These are phyloP conservation scores for Napeogenes inachia DNA, from an alignment of 2,888 invertebrate species.

Conservation along the genomic window DNA sequence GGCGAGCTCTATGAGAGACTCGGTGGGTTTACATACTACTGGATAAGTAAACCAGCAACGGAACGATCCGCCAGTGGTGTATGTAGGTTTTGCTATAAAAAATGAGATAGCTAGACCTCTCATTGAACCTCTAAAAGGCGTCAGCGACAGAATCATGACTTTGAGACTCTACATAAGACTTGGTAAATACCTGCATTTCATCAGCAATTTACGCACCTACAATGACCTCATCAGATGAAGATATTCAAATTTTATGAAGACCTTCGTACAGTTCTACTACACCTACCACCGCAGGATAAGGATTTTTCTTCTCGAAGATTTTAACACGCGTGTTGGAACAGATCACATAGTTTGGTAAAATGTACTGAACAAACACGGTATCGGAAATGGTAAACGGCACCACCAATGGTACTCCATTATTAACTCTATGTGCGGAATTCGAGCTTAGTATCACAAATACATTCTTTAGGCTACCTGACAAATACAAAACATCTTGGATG, in stretches of 20 bases:
- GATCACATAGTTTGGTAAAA: slow-evolving; percentile 20
- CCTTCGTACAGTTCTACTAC: neutral
- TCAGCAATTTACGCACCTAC: slow-evolving; percentile 12
- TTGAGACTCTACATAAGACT: slow-evolving; percentile 6
- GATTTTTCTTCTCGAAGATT: slow-evolving; percentile 11
- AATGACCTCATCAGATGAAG: slow-evolving; percentile 13
- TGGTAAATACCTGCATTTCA: slow-evolving; percentile 21
- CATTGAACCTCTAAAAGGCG: slow-evolving; percentile 20
- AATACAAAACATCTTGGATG: slow-evolving; percentile 32
- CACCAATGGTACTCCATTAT: slow-evolving; percentile 20
- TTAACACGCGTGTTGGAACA: slow-evolving; percentile 16
- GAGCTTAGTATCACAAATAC: slow-evolving; percentile 23
- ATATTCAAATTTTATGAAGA: slow-evolving; percentile 10
- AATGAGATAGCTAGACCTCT: slow-evolving; percentile 15
- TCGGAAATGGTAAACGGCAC: slow-evolving; percentile 31
- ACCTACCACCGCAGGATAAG: neutral
- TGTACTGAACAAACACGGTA: slow-evolving; percentile 26
- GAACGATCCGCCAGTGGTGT: slow-evolving; percentile 10
- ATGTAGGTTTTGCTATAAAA: slow-evolving; percentile 13
- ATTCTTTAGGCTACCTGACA: slow-evolving; percentile 25
- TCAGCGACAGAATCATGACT: slow-evolving; percentile 23
- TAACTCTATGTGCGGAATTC: slow-evolving; percentile 26
- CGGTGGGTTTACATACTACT: slow-evolving; percentile 19
- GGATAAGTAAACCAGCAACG: slow-evolving; percentile 11
- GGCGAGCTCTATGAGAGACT: slow-evolving; percentile 15